A percentile compares a stretch with the other conserved stretches of the same genome.
Evolutionary conservation across 2,113 vertebrate species (phyloP).

Genomic region (Vidua chalybeata): DNA sequence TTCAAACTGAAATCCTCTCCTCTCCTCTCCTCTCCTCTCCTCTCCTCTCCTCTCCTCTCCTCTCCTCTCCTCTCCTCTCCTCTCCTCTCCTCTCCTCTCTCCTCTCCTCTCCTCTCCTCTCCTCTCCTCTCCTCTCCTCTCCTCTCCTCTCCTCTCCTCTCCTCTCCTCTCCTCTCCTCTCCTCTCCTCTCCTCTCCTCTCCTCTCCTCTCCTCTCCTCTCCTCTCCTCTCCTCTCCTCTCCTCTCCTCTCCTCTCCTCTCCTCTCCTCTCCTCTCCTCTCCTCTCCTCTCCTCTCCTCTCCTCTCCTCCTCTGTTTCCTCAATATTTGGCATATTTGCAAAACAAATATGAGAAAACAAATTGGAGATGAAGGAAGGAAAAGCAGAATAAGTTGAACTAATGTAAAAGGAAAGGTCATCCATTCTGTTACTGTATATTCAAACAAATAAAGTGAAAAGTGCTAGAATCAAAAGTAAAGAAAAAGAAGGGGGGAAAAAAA

Average conservation of each 20-base stretch:
- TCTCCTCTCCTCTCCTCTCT: too few species aligned
- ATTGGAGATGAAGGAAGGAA: not conserved
- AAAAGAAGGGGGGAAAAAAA: rapidly evolving
- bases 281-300: too few species aligned
- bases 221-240: not conserved
- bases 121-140: too few species aligned
- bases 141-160: not conserved
- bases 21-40: too few species aligned
- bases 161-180: not conserved
- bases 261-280: too few species aligned
- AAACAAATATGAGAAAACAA: not conserved
- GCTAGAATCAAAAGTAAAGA: not conserved
- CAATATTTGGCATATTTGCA: not conserved
- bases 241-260: too few species aligned
- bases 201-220: not conserved
- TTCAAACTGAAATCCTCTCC: not conserved
- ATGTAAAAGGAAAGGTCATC: not conserved
- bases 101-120: too few species aligned
- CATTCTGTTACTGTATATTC: not conserved
- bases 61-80: too few species aligned
- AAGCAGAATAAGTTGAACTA: not conserved
- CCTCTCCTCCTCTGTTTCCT: not conserved
- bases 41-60: not conserved
- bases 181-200: too few species aligned
- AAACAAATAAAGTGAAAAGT: not conserved